Percentiles rank a stretch among this genome's conserved stretches.
Conservation (phyloP, 2,113 vertebrate genomes). For the Chaenocephalus aceratus region DNA sequence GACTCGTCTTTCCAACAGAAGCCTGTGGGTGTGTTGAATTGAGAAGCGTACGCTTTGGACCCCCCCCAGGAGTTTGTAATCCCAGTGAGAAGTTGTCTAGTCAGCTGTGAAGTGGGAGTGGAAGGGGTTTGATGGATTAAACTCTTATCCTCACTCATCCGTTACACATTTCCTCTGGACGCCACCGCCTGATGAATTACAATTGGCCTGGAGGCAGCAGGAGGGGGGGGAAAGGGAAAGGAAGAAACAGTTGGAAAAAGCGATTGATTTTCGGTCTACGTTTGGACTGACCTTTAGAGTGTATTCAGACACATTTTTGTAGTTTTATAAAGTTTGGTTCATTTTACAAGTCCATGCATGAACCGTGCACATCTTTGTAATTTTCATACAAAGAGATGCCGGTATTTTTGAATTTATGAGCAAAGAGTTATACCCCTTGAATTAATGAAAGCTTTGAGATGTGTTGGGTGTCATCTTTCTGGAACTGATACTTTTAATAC, state of each 20-base stretch:
- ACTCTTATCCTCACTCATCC: slow-evolving; percentile 72
- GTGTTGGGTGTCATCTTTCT: slow-evolving; percentile 2
- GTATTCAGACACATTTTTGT: not conserved
- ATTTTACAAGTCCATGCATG: not conserved
- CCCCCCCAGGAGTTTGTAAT: slow-evolving; percentile 61
- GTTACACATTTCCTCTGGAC: slow-evolving; percentile 52
- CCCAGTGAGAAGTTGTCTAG: slow-evolving; percentile 69
- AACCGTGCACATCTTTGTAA: not conserved
- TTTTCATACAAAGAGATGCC: slow-evolving; percentile 5
- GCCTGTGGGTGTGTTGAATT: slow-evolving; percentile 35
- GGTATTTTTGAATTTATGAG: not conserved
- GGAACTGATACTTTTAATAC: not conserved
- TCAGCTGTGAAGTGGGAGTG: slow-evolving; percentile 68
- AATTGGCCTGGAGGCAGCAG: slow-evolving; percentile 52
- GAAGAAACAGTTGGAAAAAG: slow-evolving; percentile 46
- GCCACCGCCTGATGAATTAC: slow-evolving; percentile 66
- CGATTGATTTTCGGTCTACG: slow-evolving; percentile 45
- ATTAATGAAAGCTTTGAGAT: slow-evolving; percentile 9
- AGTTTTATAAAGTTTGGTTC: not conserved
- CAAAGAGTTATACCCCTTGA: not conserved
- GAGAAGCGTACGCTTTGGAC: not conserved
- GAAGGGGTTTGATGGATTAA: slow-evolving; percentile 80
- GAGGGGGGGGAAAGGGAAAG: slow-evolving; percentile 2
- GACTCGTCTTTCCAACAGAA: slow-evolving; percentile 12
- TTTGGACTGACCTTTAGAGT: slow-evolving; percentile 43